Conservation (phyloP, 2,113 vertebrate genomes). For the Otolemur garnettii region DNA sequence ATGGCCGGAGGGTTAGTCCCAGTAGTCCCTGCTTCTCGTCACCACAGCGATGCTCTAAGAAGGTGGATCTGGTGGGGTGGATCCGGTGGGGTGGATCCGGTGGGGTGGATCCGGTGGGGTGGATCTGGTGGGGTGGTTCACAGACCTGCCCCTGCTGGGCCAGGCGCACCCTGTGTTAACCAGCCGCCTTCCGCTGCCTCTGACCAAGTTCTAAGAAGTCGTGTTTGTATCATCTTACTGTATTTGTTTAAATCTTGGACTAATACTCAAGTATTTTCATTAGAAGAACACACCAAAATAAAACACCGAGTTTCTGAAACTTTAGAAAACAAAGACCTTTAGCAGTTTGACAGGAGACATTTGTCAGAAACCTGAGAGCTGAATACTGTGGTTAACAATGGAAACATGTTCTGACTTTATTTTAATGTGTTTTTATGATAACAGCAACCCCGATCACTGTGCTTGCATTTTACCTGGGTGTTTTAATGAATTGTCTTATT, state of each 20-base stretch:
- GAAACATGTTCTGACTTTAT: background rate
- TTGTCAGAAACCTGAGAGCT: background rate
- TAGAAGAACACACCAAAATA: background rate
- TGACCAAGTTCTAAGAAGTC: too few species aligned
- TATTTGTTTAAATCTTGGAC: too few species aligned
- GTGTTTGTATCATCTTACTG: rapidly evolving
- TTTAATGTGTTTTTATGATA: too few species aligned
- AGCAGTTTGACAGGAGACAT: too few species aligned
- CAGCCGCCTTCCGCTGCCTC: rapidly evolving
- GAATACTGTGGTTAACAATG: rapidly evolving
- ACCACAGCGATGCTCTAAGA: background rate
- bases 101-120: too few species aligned
- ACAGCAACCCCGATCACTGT: rapidly evolving
- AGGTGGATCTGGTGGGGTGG: rapidly evolving
- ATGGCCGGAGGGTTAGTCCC: rapidly evolving
- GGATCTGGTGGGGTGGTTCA: rapidly evolving
- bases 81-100: too few species aligned
- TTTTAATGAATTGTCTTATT: rapidly evolving
- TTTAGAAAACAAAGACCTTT: background rate
- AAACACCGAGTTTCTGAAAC: background rate
- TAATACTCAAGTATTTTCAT: background rate
- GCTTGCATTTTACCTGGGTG: rapidly evolving
- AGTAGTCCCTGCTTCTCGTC: background rate
- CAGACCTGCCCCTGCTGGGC: rapidly evolving
- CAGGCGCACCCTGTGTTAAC: background rate